phyloP scores from a whole-genome alignment of 1,140 invertebrate species.

The Drosophila ananassae region DNA sequence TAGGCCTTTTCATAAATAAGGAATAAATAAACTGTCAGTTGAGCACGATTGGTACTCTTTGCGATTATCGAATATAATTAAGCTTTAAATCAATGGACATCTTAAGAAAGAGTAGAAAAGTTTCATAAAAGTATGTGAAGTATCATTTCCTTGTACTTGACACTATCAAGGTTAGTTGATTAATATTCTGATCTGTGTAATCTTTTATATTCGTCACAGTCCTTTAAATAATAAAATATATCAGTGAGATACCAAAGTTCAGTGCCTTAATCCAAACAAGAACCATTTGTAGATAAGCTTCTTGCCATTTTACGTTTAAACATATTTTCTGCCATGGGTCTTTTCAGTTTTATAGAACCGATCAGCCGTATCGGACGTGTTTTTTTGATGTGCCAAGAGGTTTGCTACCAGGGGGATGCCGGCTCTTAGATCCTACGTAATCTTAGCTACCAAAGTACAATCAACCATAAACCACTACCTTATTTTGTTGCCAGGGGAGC shows the following conservation, averaged over 20 bases:
- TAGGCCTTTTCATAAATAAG: constrained; percentile 13
- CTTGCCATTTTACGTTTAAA: background rate
- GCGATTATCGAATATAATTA: too few species aligned
- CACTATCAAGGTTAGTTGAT: background rate
- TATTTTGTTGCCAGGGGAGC: background rate
- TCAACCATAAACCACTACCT: constrained; percentile 6
- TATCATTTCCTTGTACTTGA: constrained; percentile 4
- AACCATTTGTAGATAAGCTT: constrained; percentile 51
- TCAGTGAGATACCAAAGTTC: constrained; percentile 64
- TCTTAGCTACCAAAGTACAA: constrained; percentile 7
- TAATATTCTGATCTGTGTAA: constrained; percentile 30
- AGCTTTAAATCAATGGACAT: too few species aligned
- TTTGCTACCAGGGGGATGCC: constrained; percentile 16
- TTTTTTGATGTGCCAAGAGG: constrained; percentile 7
- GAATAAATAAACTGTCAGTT: background rate
- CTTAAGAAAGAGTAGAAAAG: too few species aligned
- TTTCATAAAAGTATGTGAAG: background rate
- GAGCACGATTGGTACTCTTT: background rate
- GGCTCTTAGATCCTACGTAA: background rate
- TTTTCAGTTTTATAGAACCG: constrained; percentile 31
- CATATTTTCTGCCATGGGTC: background rate
- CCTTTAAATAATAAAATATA: constrained; percentile 39
- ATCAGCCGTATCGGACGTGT: constrained; percentile 24
- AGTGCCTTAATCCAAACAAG: constrained; percentile 42
- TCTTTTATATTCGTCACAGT: constrained; percentile 28